Evolutionary conservation across 37 sponge, comb jelly and placozoan species (phyloP).

Genomic region (Ianthella basta): DNA sequence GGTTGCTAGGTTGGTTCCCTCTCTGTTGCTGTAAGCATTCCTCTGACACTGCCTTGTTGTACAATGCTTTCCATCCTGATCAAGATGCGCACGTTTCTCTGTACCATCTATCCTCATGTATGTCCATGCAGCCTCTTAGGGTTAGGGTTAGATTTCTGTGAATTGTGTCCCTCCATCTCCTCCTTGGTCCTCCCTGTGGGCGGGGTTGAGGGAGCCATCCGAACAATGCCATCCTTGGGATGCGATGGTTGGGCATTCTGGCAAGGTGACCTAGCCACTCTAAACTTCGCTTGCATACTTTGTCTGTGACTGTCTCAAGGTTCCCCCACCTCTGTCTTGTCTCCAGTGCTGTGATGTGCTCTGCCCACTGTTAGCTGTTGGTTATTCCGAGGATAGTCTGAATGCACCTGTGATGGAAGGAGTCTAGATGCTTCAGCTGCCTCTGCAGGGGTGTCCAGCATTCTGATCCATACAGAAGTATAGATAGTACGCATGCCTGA

Average conservation of each 20-base stretch:
- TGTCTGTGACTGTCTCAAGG: slow-evolving; percentile 24
- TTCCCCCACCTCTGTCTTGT: slow-evolving; percentile 21
- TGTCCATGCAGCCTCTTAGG: no score
- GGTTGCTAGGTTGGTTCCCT: background rate
- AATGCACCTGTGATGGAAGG: slow-evolving; percentile 22
- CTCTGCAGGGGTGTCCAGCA: slow-evolving; percentile 15
- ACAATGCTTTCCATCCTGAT: background rate
- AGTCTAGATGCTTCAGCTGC: slow-evolving; percentile 4
- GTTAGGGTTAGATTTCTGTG: background rate
- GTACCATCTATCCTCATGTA: slow-evolving; percentile 9
- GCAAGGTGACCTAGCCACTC: slow-evolving; percentile 28
- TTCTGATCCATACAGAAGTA: slow-evolving; percentile 24
- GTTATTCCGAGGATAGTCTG: slow-evolving; percentile 17
- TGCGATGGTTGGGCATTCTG: slow-evolving; percentile 30
- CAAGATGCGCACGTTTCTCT: background rate
- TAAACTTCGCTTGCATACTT: slow-evolving; percentile 9
- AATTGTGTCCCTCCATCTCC: slow-evolving; percentile 14
- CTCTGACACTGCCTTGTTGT: slow-evolving; percentile 20
- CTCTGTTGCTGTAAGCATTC: slow-evolving; percentile 2
- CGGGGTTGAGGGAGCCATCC: slow-evolving; percentile 26
- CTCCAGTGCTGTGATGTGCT: slow-evolving; percentile 26
- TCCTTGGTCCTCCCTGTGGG: slow-evolving; percentile 22
- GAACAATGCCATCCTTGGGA: slow-evolving; percentile 17
- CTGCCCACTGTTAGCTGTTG: slow-evolving; percentile 25
- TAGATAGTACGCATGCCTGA: slow-evolving; percentile 13